Conservation (phyloP, 2,113 vertebrate genomes). For the Diadophis punctatus region DNA sequence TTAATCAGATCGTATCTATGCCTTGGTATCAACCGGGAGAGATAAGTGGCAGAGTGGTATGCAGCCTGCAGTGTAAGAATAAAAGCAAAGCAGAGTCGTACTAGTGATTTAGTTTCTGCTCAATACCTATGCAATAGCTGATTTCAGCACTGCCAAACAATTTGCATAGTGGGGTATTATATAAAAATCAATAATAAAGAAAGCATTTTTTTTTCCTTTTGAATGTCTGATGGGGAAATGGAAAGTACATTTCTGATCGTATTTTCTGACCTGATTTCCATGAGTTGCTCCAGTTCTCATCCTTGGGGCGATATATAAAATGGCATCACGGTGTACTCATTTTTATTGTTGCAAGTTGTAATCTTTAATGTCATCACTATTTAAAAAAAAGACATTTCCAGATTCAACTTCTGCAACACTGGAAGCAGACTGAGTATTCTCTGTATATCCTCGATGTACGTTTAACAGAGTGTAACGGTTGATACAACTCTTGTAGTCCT, state of each 20-base stretch:
- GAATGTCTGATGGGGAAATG: background rate
- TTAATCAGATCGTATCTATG: background rate
- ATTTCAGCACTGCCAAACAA: background rate
- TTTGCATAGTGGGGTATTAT: background rate
- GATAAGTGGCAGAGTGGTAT: background rate
- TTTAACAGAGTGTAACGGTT: background rate
- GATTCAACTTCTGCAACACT: background rate
- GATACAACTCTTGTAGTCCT: background rate
- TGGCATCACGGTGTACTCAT: background rate
- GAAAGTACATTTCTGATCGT: background rate
- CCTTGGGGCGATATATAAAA: background rate
- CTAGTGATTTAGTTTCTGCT: background rate
- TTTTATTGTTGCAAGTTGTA: background rate
- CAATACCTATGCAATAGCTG: background rate
- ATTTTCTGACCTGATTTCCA: background rate
- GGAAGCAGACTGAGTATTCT: background rate
- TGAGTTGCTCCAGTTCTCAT: background rate
- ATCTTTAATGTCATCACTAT: background rate
- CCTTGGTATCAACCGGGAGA: background rate
- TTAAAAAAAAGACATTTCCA: background rate
- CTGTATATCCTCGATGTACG: background rate
- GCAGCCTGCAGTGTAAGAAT: background rate
- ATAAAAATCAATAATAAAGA: background rate
- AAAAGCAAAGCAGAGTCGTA: background rate
- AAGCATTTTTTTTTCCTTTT: background rate